phyloP scores from a whole-genome alignment of 2,888 invertebrate species.

The Eudasyphora cyanicolor region DNA sequence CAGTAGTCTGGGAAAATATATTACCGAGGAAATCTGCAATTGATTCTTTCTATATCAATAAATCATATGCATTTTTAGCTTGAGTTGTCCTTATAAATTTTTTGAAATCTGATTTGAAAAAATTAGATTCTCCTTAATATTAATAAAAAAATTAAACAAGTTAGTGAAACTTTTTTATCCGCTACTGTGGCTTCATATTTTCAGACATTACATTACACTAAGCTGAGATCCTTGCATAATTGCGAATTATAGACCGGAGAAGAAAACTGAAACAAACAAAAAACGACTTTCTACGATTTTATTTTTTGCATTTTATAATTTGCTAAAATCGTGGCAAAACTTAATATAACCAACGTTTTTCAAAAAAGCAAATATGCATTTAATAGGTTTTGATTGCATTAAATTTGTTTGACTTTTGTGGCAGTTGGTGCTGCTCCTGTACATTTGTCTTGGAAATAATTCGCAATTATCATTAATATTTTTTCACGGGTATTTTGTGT shows the following conservation, averaged over 20 bases:
- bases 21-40: no score
- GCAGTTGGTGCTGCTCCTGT: conserved; percentile 7
- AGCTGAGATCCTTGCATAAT: conserved; percentile 72
- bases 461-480: conserved; percentile 55
- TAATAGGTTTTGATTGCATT: conserved; percentile 73
- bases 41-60: no score
- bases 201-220: conserved; percentile 29
- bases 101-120: no score
- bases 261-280: conserved; percentile 43
- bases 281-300: conserved; percentile 71
- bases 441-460: conserved; percentile 45
- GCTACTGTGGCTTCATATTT: no score
- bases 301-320: conserved; percentile 25
- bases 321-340: conserved; percentile 10
- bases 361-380: conserved; percentile 45
- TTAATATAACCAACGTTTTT: neutral
- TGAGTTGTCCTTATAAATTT: no score
- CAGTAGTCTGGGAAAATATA: no score
- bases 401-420: conserved; percentile 71
- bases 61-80: no score
- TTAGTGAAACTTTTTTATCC: no score
- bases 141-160: no score
- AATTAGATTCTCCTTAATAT: no score
- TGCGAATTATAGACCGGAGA: conserved; percentile 41
- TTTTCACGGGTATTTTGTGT: conserved; percentile 27